Percentiles rank a stretch among this genome's conserved stretches.
Conservation (phyloP, 2,888 invertebrate genomes). For the Rambutsinella grinnellia region DNA sequence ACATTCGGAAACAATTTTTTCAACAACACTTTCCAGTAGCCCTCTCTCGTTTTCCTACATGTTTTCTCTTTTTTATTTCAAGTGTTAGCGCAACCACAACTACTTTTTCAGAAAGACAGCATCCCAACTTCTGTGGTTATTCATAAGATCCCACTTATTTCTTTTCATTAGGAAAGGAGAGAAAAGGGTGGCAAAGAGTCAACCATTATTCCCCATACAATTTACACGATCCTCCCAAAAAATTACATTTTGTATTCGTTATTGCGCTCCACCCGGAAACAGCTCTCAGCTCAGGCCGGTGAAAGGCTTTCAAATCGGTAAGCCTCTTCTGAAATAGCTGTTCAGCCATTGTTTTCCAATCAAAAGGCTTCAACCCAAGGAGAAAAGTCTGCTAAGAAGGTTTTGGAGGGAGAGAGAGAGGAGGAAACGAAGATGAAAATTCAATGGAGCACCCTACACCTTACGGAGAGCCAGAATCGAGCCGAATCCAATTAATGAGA, state of each 20-base stretch:
- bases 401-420: background rate
- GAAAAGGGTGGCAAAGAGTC: no score
- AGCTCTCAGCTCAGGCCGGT: no score
- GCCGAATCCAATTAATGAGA: conserved; percentile 55
- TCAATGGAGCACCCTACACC: background rate
- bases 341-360: conserved; percentile 35
- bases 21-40: no score
- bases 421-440: background rate
- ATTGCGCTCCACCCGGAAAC: background rate
- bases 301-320: no score
- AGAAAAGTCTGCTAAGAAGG: background rate
- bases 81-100: no score
- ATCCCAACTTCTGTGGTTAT: no score
- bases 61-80: no score
- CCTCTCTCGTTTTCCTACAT: no score
- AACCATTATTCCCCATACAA: background rate
- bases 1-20: no score
- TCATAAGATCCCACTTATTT: background rate
- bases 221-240: background rate
- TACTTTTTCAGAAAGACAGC: no score
- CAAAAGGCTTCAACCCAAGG: conserved; percentile 27
- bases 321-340: no score
- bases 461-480: background rate
- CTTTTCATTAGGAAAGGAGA: background rate
- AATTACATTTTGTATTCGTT: background rate